These are phyloP conservation scores for Todus mexicanus DNA, from an alignment of 2,797 vertebrate species.

Conservation along the genomic window DNA sequence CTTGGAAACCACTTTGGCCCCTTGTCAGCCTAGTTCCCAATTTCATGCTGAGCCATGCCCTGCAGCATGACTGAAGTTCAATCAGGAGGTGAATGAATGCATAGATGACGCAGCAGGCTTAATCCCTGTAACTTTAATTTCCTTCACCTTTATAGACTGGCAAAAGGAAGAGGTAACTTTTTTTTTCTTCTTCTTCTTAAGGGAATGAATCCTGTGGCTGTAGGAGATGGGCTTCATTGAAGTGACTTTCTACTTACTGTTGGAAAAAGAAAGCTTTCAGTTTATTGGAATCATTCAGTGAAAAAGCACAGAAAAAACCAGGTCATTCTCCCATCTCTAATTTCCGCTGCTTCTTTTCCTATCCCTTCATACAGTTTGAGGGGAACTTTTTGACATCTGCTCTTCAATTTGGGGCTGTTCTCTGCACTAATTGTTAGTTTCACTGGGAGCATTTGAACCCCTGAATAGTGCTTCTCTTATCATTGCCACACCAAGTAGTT, in stretches of 20 bases:
- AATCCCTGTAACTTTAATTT: constrained; percentile 45
- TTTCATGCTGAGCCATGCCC: neutral
- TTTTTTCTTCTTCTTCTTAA: neutral
- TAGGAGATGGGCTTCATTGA: constrained; percentile 2
- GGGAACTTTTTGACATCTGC: constrained; percentile 8
- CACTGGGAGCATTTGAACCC: constrained; percentile 10
- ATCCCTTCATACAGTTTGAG: neutral
- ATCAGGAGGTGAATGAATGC: neutral
- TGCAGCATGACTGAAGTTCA: neutral
- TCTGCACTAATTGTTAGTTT: constrained; percentile 24
- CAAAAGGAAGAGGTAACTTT: constrained; percentile 1
- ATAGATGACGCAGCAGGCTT: constrained; percentile 2
- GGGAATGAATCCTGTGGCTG: neutral
- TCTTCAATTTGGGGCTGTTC: constrained; percentile 15
- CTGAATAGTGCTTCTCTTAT: constrained; percentile 33
- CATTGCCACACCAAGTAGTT: constrained; percentile 23
- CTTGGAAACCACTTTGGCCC: neutral
- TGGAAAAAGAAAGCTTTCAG: neutral
- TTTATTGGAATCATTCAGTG: constrained; percentile 21
- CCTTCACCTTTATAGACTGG: neutral
- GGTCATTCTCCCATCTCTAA: constrained; percentile 1
- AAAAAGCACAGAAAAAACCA: constrained; percentile 17
- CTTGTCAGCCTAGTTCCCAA: neutral
- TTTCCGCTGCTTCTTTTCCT: constrained; percentile 43
- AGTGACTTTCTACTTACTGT: constrained; percentile 18